These are phyloP conservation scores for Notolepis coatsorum DNA, from an alignment of 2,797 vertebrate species.

Conservation along the genomic window DNA sequence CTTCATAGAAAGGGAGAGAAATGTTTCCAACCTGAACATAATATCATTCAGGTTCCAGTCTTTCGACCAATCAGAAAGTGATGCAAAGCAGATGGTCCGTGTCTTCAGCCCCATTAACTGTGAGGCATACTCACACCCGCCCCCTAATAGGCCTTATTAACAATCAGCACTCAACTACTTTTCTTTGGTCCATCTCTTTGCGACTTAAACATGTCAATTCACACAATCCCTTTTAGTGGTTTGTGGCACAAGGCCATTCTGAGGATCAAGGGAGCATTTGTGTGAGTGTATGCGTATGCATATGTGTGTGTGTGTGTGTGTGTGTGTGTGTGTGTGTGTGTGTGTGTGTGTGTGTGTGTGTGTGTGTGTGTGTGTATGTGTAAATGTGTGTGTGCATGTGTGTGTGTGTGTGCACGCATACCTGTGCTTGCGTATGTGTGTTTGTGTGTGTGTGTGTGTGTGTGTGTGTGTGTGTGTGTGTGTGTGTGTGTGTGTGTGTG, in stretches of 20 bases:
- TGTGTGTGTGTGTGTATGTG: neutral
- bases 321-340: neutral
- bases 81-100: slow-evolving; percentile 52
- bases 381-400: neutral
- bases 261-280: neutral
- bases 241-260: slow-evolving; percentile 1
- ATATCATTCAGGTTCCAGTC: slow-evolving; percentile 22
- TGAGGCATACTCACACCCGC: slow-evolving; percentile 27
- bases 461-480: neutral
- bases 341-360: neutral
- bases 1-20: neutral
- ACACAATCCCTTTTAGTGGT: neutral
- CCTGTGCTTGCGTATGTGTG: slow-evolving; percentile 8
- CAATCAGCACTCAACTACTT: slow-evolving; percentile 31
- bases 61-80: slow-evolving; percentile 30
- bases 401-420: slow-evolving; percentile 12
- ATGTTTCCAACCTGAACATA: slow-evolving; percentile 26
- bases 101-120: slow-evolving; percentile 26
- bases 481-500: slow-evolving; percentile 1
- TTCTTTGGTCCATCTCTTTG: slow-evolving; percentile 22
- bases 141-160: slow-evolving; percentile 44
- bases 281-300: slow-evolving; percentile 8
- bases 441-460: neutral
- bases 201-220: slow-evolving; percentile 32
- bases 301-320: slow-evolving; percentile 11